Evolutionary conservation across 2,888 invertebrate species (phyloP), one percentile per base, ranked within the genome.

Genomic region (Phorcus lineatus): DNA sequence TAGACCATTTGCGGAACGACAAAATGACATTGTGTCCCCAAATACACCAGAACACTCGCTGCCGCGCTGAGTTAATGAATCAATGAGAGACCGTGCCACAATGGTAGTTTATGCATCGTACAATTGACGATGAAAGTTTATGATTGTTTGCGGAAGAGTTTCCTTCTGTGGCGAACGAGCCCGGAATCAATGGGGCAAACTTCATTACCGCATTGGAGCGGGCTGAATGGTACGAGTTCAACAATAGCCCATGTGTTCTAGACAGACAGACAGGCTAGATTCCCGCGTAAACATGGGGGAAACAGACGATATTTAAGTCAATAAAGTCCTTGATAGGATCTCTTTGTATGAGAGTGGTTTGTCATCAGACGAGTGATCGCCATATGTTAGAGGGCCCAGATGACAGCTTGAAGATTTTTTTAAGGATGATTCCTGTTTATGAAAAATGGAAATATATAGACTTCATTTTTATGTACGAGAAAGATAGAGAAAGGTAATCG

Each of bases 51-150:
- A 24, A 36, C 70, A n/a, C 70, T 16, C 31, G 31, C 76, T 55
- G 76, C 55, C 55, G 76, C 24, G n/a, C 16, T 17, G 55, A 55
- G 52, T 53, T 70, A 70, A 67, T 55, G 52, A 55, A 79, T 79
- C 79, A 79, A 79, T 79, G 28, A 28, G 17, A 22, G 79, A 17
- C 31, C 79, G 79, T 79, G 79, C 79, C 54, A 36, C 55, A 55
- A 55, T 62, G 22, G 22, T 16, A 28, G 53, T 74, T 79, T 79
- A 74, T 79, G 40, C 36, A 74, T 57, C 74, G 74, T 74, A 79
- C 36, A 79, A 74, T 79, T 55, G 52, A 53, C 55, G 55, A 74
- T 79, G 67, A 79, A 54, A 74, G 74, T 79, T 79, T 79, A 79
- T 79, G 54, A 79, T 36, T 79, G 79, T 79, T 74, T 79, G 74